These are phyloP conservation scores for Polypterus senegalus DNA, from an alignment of 2,113 vertebrate species.

Conservation along the genomic window DNA sequence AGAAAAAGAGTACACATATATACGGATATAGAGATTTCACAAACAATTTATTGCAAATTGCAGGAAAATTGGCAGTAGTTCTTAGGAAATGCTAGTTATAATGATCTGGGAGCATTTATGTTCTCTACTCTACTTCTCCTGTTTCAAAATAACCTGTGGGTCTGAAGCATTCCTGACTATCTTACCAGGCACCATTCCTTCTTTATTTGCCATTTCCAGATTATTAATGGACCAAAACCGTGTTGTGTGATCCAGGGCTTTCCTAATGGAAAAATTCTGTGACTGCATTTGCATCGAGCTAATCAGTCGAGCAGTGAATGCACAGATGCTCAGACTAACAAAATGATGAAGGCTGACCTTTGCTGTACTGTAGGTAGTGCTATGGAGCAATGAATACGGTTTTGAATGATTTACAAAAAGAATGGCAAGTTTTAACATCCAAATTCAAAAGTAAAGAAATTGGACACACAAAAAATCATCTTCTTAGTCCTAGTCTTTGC, in stretches of 20 bases:
- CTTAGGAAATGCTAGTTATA: constrained; percentile 36
- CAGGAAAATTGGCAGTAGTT: constrained; percentile 62
- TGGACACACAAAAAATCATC: no score
- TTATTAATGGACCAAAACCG: constrained; percentile 66
- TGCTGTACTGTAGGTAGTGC: no score
- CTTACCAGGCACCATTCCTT: constrained; percentile 13
- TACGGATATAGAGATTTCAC: constrained; percentile 54
- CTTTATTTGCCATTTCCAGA: constrained; percentile 59
- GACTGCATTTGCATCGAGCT: constrained; percentile 39
- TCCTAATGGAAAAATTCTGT: constrained; percentile 59
- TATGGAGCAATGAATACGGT: no score
- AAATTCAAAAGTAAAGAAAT: no score
- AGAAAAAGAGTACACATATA: constrained; percentile 38
- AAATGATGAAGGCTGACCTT: no score
- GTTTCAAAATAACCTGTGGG: constrained; percentile 54
- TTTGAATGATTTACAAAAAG: no score
- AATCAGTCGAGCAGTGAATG: constrained; percentile 37
- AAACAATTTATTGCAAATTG: constrained; percentile 64
- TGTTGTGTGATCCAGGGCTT: constrained; percentile 59
- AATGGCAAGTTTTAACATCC: no score
- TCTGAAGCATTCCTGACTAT: constrained; percentile 25
- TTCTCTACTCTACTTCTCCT: constrained; percentile 48
- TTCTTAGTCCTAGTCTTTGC: no score
- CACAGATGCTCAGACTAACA: no score
- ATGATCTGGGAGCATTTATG: constrained; percentile 51